Evolutionary conservation across 2,888 invertebrate species (phyloP), one percentile per base, ranked within the genome.

Genomic region (Oligia latruncula): DNA sequence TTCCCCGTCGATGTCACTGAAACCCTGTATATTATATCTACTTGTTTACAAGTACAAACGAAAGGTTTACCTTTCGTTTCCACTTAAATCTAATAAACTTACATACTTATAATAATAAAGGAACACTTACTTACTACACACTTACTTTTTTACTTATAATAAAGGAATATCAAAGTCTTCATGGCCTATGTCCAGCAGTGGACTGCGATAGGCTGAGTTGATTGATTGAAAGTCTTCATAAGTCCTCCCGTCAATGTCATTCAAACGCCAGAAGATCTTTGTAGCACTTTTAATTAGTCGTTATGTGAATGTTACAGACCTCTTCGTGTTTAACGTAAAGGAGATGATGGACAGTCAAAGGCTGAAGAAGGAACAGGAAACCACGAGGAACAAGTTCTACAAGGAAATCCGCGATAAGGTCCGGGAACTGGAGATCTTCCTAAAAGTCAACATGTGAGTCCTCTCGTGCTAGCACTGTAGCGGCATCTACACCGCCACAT

Each of bases 361-460:
- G 49, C 83, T 97, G 62, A 96, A 97, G 73, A 95, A 95, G 0
- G 95, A 96, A 2, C 97, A 97, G 72, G 95, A 95, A 0, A 95
- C 95, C 0, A 92, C 92, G 0, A 94, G 97, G 23, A 89, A 40
- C 0, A 93, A 95, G 13, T 96, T 97, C 81, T 94, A 95, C 82
- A 96, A 95, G 40, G 96, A 96, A 1, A 92, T 95, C 1, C 92
- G 94, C 0, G 93, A 92, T 0, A 95, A 94, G 76, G 91, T 96
- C 0, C 93, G 93, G 1, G 96, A 95, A 71, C 55, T 97, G 1
- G 95, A 97, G 75, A 91, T 92, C 20, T 95, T 96, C 23, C 88
- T 97, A n/a, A 96, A 95, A 72, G 92, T 93, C 0, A 97, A 97
- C 77, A 90, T 88, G 97, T 97, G 67, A 95, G 95, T 71, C 2